Percentiles rank a stretch among this genome's conserved stretches.
Evolutionary conservation across 2,113 vertebrate species (phyloP).

Genomic region (Cariama cristata): DNA sequence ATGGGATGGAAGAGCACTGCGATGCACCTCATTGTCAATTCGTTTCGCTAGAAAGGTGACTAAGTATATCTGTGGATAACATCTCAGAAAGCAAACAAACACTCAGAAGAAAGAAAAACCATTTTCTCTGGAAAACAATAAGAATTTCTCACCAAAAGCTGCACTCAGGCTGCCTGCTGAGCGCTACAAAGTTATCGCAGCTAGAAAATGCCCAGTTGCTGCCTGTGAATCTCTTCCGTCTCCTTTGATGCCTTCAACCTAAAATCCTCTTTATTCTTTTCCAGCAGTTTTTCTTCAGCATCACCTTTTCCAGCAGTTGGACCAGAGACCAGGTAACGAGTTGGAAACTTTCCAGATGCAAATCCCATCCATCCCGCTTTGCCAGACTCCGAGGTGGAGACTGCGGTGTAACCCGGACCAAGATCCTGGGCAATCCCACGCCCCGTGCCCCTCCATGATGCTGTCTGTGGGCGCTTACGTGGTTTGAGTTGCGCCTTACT

Average conservation of each 20-base stretch:
- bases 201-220: background rate
- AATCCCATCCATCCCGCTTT: rapidly evolving
- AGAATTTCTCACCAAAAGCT: background rate
- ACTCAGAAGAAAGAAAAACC: background rate
- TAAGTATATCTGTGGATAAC: rapidly evolving
- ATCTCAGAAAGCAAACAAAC: background rate
- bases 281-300: background rate
- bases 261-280: background rate
- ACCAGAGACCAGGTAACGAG: background rate
- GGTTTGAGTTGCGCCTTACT: background rate
- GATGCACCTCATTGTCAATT: rapidly evolving
- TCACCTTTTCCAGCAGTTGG: background rate
- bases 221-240: background rate
- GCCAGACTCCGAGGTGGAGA: rapidly evolving
- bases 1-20: background rate
- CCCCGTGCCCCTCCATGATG: rapidly evolving
- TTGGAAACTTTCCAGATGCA: background rate
- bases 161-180: background rate
- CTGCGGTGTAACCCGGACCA: rapidly evolving
- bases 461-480: rapidly evolving
- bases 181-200: rapidly evolving
- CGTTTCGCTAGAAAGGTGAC: background rate
- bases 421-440: background rate
- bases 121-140: background rate
- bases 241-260: background rate